Base-by-base conservation (phyloP, 1,140 invertebrate species). In the Drosophila eugracilis region DNA sequence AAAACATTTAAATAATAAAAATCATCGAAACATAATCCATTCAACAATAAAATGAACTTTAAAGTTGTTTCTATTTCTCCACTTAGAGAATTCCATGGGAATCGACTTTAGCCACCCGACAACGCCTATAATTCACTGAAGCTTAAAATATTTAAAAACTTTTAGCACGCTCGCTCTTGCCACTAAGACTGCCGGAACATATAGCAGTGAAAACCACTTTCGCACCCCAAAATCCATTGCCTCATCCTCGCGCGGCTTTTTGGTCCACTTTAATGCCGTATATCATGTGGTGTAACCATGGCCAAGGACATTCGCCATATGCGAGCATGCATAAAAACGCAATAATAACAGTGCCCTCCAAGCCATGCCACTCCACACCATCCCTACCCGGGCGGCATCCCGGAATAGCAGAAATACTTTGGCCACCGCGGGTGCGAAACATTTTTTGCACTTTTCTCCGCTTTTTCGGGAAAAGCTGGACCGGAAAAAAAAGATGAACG, bases 291-390 rank as follows among this genome's bases (percentile, higher is more conserved):
- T 71, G 71, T 84, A 66, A 84, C 59, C 81, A 85, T 78, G 74
- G 78, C 83, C 83, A 86, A 86, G 83, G 83, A 86, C 84, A 86
- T 89, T 86, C 84, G 74, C 84, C 76, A 86, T 86, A 86, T 86
- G 84, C 78, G 74, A 67, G 78, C 75, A 88, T 78, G 83, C 83
- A 86, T 86, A 86, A 86, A 86, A 86, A 86, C 83, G 78, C 83
- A 86, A 86, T 88, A 86, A 86, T 88, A 86, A 78, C 77, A 83
- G 75, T 55, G 32, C 36, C 45, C 32, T 32, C 30, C n/a, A n/a
- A n/a, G n/a, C 34, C 45, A 28, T 15, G n/a, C 30, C 59, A 42
- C 44, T 37, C 34, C 36, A 15, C 50, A 19, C 36, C 12, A 19
- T 37, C 26, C 57, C 22, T 34, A 14, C 6, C 10, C 19, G 9